A percentile compares a stretch with the other conserved stretches of the same genome.
phyloP scores from a whole-genome alignment of 2,888 invertebrate species.

The Agrotis clavis region DNA sequence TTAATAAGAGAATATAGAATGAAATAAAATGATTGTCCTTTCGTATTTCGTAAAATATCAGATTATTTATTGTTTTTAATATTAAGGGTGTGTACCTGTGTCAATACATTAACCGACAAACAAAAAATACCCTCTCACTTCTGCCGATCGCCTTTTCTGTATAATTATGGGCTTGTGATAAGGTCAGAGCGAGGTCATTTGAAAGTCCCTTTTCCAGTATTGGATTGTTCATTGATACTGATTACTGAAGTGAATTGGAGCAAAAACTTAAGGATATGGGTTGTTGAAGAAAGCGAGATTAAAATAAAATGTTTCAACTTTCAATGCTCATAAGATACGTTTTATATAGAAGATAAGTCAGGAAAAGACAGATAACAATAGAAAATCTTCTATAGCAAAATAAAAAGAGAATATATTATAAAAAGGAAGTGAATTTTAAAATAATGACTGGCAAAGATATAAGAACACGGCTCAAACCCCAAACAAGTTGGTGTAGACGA shows the following conservation, averaged over 20 bases:
- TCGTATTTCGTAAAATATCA: neutral
- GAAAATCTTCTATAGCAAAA: neutral
- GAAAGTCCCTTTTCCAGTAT: slow-evolving; percentile 79
- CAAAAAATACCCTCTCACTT: slow-evolving; percentile 74
- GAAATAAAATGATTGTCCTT: too few relatives aligned
- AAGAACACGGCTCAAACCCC: neutral
- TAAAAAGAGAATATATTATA: neutral
- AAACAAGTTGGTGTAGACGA: neutral
- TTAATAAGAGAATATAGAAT: neutral
- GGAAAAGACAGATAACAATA: neutral
- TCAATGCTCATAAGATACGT: neutral
- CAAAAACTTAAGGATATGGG: slow-evolving; percentile 48
- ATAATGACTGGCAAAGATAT: neutral
- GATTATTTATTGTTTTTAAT: slow-evolving; percentile 52
- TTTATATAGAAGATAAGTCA: neutral
- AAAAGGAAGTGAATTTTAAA: neutral
- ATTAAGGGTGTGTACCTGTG: slow-evolving; percentile 51
- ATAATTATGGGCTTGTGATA: slow-evolving; percentile 76
- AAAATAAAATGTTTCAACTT: slow-evolving; percentile 26
- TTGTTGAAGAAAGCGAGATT: slow-evolving; percentile 51
- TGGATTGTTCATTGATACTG: slow-evolving; percentile 67
- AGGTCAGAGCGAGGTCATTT: slow-evolving; percentile 79
- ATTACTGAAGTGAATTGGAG: slow-evolving; percentile 56
- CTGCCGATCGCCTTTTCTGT: slow-evolving; percentile 71
- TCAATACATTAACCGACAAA: slow-evolving; percentile 39